These are phyloP conservation scores for Oncopodura yosiiana DNA, from an alignment of 1,140 invertebrate genomes.

Conservation along the genomic window DNA sequence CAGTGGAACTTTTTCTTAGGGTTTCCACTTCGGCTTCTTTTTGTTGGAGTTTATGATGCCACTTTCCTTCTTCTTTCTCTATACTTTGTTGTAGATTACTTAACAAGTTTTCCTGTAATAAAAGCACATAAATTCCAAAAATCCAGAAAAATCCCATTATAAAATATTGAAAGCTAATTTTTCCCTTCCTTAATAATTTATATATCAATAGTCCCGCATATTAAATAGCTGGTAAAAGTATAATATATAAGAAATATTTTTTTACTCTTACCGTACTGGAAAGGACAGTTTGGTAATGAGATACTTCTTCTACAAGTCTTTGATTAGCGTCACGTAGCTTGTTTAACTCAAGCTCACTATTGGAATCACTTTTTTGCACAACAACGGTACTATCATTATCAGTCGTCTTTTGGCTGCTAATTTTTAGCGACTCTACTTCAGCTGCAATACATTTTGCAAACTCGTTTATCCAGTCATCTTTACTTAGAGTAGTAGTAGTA, in stretches of 20 bases:
- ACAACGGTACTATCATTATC: no score
- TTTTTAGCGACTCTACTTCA: constrained; percentile 5
- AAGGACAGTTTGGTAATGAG: constrained; percentile 23
- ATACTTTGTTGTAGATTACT: constrained; percentile 20
- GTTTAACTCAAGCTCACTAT: no score
- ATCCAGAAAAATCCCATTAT: not conserved
- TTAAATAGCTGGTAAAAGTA: not conserved
- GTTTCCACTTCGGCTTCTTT: constrained; percentile 17
- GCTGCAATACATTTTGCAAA: constrained; percentile 16
- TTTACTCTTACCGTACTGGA: constrained; percentile 13
- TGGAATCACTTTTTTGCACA: no score
- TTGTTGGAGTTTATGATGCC: constrained; percentile 20
- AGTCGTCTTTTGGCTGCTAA: constrained; percentile 1
- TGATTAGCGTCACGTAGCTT: no score
- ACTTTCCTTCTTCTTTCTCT: constrained; percentile 21
- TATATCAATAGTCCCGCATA: not conserved
- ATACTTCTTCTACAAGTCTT: constrained; percentile 16
- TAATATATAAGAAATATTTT: not conserved
- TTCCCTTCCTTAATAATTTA: not conserved
- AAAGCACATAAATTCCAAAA: not conserved
- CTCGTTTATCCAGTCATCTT: constrained; percentile 8
- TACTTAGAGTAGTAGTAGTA: not conserved
- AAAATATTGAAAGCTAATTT: not conserved
- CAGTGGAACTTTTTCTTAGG: constrained; percentile 6
- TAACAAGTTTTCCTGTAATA: constrained; percentile 21